These are phyloP conservation scores for Eupithecia pulchellata DNA, from an alignment of 2,888 invertebrate genomes.

Conservation along the genomic window DNA sequence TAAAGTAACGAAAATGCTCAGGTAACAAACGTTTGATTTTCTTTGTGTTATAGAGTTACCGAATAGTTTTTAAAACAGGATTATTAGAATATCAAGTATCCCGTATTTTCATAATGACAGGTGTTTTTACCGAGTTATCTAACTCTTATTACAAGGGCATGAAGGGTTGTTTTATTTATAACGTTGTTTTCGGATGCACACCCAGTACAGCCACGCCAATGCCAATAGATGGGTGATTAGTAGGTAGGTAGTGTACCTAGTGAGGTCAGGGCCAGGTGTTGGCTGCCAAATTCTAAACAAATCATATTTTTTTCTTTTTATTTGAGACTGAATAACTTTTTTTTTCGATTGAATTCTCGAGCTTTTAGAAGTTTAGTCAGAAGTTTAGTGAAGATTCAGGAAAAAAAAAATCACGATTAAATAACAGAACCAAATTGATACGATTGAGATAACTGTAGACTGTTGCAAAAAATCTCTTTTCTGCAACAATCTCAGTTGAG, in stretches of 20 bases:
- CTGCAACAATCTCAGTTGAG: too few relatives aligned
- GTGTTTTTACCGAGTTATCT: background rate
- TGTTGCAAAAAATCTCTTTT: too few relatives aligned
- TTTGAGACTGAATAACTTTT: constrained; percentile 32
- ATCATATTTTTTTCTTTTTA: constrained; percentile 47
- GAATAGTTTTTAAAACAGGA: background rate
- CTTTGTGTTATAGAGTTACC: background rate
- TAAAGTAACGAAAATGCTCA: too few relatives aligned
- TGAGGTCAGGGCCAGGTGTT: constrained; percentile 70
- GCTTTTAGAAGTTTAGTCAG: background rate
- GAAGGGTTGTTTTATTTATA: constrained; percentile 19
- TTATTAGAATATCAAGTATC: background rate
- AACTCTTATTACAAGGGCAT: constrained; percentile 2
- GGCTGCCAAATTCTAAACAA: constrained; percentile 59
- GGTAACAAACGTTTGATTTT: background rate
- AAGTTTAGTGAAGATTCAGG: too few relatives aligned
- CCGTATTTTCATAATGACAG: background rate
- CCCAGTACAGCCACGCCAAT: constrained; percentile 47
- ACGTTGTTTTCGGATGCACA: constrained; percentile 25
- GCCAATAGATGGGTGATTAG: constrained; percentile 70
- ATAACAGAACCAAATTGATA: too few relatives aligned
- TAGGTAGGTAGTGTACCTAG: constrained; percentile 50
- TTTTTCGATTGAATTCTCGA: background rate
- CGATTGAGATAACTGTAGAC: too few relatives aligned
- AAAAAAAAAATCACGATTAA: too few relatives aligned